These are phyloP conservation scores for Poeciliopsis paucimaculata DNA, from an alignment of 2,797 vertebrate species.

Conservation along the genomic window DNA sequence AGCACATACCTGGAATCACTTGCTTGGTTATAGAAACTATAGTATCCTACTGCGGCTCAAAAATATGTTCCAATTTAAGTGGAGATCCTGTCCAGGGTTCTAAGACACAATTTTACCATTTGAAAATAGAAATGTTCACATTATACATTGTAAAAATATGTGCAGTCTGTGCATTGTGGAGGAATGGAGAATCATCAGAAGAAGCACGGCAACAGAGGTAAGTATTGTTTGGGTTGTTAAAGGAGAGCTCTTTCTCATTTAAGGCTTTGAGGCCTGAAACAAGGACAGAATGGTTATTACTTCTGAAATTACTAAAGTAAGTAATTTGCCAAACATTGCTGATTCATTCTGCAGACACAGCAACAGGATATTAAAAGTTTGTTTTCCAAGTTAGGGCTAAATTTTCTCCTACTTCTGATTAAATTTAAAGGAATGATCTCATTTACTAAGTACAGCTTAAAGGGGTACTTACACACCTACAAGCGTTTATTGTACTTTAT, in stretches of 20 bases:
- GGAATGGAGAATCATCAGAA: neutral
- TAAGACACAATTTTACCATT: conserved; percentile 2
- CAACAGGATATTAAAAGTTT: too few species aligned
- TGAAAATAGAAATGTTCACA: neutral
- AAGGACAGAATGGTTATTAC: too few species aligned
- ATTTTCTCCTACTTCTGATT: neutral
- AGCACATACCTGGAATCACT: conserved; percentile 9
- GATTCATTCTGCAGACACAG: too few species aligned
- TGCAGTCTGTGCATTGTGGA: neutral
- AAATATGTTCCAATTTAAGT: neutral
- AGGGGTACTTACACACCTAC: neutral
- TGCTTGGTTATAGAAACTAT: conserved; percentile 4
- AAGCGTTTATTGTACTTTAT: neutral
- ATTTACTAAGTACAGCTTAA: neutral
- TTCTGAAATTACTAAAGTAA: too few species aligned
- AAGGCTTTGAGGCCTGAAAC: too few species aligned
- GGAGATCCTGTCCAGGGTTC: neutral
- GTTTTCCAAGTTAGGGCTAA: neutral
- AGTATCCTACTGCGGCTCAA: neutral
- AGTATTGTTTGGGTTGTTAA: too few species aligned
- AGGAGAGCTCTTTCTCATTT: too few species aligned
- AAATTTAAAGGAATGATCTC: neutral
- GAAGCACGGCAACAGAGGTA: neutral
- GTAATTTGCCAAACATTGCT: too few species aligned
- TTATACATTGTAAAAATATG: too few species aligned